phyloP scores from a whole-genome alignment of 2,888 invertebrate genomes.

The Branchipolynoe longqiensis region DNA sequence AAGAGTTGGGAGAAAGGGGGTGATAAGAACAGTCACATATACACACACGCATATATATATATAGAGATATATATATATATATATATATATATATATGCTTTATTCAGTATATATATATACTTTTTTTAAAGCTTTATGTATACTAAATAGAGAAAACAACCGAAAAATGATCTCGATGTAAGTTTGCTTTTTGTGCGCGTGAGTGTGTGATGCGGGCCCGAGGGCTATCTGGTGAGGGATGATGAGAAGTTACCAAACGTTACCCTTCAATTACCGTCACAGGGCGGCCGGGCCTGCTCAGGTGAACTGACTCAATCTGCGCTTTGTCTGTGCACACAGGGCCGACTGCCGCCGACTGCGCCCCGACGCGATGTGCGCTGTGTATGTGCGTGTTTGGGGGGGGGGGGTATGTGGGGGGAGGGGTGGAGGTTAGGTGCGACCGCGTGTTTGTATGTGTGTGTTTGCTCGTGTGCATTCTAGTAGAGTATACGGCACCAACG shows the following conservation, averaged over 20 bases:
- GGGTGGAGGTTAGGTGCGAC: not conserved
- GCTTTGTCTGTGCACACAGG: not conserved
- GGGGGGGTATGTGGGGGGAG: too few species aligned
- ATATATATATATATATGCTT: too few species aligned
- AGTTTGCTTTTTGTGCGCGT: too few species aligned
- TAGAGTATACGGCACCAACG: not conserved
- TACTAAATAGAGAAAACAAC: too few species aligned
- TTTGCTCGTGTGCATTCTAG: not conserved
- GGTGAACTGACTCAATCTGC: not conserved
- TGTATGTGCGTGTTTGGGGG: too few species aligned
- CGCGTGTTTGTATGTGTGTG: not conserved
- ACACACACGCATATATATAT: too few species aligned
- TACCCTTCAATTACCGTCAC: not conserved
- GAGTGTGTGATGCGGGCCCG: not conserved
- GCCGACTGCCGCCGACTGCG: not conserved
- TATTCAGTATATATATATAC: too few species aligned
- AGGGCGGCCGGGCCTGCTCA: not conserved
- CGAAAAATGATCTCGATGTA: too few species aligned
- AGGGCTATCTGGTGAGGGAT: not conserved
- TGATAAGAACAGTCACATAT: too few species aligned
- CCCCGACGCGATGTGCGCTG: not conserved
- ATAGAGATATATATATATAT: too few species aligned
- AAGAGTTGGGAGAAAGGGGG: too few species aligned
- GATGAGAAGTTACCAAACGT: conserved; percentile 6
- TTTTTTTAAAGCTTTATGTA: too few species aligned